Conservation (phyloP, 1,140 invertebrate genomes). For the Contarinia nasturtii region DNA sequence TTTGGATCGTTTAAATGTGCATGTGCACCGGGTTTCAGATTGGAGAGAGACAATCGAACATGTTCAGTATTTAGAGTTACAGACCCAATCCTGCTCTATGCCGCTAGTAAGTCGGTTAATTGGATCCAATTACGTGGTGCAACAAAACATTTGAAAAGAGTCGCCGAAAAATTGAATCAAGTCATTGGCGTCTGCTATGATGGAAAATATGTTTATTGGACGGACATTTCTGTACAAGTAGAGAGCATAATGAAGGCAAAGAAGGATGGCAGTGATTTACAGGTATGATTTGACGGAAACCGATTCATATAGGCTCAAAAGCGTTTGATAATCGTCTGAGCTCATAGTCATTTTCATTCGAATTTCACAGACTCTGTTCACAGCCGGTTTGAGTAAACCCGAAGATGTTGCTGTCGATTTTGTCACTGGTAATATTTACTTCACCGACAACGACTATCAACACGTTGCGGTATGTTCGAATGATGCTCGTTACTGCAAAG, state of each 20-base stretch:
- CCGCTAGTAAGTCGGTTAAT: constrained; percentile 28
- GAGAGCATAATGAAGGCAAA: constrained; percentile 41
- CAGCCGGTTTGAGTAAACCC: constrained; percentile 44
- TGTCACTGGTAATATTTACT: constrained; percentile 60
- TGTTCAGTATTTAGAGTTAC: constrained; percentile 45
- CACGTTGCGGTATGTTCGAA: constrained; percentile 54
- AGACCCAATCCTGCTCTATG: constrained; percentile 42
- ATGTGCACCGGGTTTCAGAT: constrained; percentile 55
- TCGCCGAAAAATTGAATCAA: constrained; percentile 30
- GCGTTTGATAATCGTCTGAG: neutral
- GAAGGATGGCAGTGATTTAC: constrained; percentile 30
- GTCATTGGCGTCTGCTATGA: constrained; percentile 48
- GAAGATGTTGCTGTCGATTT: constrained; percentile 67
- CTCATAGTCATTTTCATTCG: constrained; percentile 2
- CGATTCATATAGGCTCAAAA: neutral
- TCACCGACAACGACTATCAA: constrained; percentile 49
- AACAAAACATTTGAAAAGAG: constrained; percentile 22
- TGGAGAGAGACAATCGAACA: constrained; percentile 39
- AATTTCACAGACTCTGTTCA: constrained; percentile 27
- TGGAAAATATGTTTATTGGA: constrained; percentile 50
- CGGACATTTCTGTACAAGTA: constrained; percentile 38
- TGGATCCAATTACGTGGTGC: constrained; percentile 28
- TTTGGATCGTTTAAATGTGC: constrained; percentile 57
- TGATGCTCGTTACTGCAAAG: constrained; percentile 37
- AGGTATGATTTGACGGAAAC: constrained; percentile 20